Percentiles rank a stretch among this genome's conserved stretches.
Conservation (phyloP, 2,113 vertebrate species). For the Cynoglossus semilaevis region DNA sequence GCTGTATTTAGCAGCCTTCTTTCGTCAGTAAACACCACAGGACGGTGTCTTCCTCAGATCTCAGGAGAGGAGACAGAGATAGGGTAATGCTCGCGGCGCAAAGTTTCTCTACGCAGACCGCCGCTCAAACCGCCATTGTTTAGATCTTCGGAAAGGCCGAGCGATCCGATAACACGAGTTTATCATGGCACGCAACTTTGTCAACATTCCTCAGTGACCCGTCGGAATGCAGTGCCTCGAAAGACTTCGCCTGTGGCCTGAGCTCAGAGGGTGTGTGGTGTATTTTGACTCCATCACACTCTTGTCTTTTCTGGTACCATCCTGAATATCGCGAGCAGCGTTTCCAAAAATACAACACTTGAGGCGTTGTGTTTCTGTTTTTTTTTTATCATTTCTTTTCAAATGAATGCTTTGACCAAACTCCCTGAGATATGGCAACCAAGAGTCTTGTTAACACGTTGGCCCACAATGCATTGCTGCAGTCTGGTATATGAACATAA, state of each 20-base stretch:
- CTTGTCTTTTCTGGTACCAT: conserved; percentile 47
- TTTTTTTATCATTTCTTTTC: neutral
- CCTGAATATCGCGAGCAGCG: conserved; percentile 42
- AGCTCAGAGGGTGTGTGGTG: conserved; percentile 45
- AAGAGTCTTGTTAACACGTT: conserved; percentile 55
- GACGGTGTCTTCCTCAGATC: conserved; percentile 65
- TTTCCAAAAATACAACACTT: conserved; percentile 63
- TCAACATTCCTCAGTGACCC: conserved; percentile 67
- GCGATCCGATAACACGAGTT: conserved; percentile 67
- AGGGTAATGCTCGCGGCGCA: conserved; percentile 58
- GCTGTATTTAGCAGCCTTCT: conserved; percentile 72
- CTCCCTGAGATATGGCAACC: conserved; percentile 43
- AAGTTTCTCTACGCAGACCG: conserved; percentile 50
- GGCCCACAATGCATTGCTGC: conserved; percentile 43
- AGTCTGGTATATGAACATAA: conserved; percentile 48
- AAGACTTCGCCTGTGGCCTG: conserved; percentile 70
- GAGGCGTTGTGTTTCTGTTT: conserved; percentile 41
- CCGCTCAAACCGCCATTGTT: conserved; percentile 66
- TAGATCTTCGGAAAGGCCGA: conserved; percentile 45
- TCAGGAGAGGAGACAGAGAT: conserved; percentile 59
- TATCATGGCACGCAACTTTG: conserved; percentile 49
- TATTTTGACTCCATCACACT: conserved; percentile 49
- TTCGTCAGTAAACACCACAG: conserved; percentile 68
- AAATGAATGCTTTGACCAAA: conserved; percentile 37
- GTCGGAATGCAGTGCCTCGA: conserved; percentile 64